Conservation (phyloP, 2,797 vertebrate species). For the Callimico goeldii region DNA sequence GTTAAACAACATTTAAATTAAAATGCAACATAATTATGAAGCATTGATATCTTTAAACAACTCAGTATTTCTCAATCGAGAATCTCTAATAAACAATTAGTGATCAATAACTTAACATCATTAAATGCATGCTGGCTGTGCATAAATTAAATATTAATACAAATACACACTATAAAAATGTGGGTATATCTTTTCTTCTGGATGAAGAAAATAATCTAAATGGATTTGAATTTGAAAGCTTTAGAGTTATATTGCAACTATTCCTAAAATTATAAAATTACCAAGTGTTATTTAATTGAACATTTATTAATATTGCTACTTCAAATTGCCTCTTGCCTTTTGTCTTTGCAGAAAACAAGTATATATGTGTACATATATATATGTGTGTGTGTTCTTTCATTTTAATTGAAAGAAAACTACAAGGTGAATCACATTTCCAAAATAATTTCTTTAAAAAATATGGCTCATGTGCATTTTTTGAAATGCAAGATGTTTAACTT, state of each 20-base stretch:
- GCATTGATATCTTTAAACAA: neutral
- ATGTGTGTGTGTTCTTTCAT: neutral
- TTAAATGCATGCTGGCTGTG: neutral
- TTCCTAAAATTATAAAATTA: neutral
- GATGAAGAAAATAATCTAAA: neutral
- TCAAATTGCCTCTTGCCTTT: neutral
- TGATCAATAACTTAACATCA: neutral
- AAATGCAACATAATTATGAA: neutral
- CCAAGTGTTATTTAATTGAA: neutral
- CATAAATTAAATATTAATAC: neutral
- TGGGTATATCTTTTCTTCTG: neutral
- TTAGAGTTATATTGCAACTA: neutral
- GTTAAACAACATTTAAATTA: conserved; percentile 6
- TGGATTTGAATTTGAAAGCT: neutral
- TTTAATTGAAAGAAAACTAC: conserved; percentile 43
- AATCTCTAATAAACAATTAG: neutral
- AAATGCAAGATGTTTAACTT: neutral
- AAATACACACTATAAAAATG: neutral
- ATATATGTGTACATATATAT: neutral
- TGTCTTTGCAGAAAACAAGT: neutral
- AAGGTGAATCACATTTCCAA: conserved; percentile 5
- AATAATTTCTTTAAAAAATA: neutral
- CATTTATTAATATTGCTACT: neutral
- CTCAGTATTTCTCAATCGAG: neutral
- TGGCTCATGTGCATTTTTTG: neutral